Evolutionary conservation across 2,797 vertebrate genomes (phyloP).

Genomic region (Microctenopoma stevenorrisi): DNA sequence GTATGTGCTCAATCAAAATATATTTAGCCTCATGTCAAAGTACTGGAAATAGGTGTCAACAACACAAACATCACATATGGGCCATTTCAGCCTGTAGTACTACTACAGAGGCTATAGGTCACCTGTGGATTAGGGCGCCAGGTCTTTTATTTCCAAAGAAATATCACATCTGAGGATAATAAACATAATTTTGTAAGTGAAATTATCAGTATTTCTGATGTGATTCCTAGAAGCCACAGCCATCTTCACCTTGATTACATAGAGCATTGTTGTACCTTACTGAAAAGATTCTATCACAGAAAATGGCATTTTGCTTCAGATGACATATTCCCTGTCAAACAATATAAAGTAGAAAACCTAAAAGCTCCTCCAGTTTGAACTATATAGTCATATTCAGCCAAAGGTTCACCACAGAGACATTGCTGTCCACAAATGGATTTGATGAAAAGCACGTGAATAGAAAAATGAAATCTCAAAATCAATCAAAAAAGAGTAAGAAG

Average conservation of each 20-base stretch:
- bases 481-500: conserved; percentile 51
- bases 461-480: conserved; percentile 58
- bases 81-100: background rate
- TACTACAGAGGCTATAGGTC: background rate
- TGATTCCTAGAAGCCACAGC: conserved; percentile 4
- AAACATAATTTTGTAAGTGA: conserved; percentile 1
- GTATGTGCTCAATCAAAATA: too few species aligned
- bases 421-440: conserved; percentile 45
- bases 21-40: too few species aligned
- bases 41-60: too few species aligned
- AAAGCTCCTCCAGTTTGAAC: conserved; percentile 29
- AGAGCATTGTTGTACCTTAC: background rate
- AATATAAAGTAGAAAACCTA: conserved; percentile 13
- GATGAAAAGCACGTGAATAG: conserved; percentile 48
- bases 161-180: background rate
- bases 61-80: too few species aligned
- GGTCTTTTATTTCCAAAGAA: conserved; percentile 15
- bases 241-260: background rate
- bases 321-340: conserved; percentile 34
- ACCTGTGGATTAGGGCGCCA: conserved; percentile 3
- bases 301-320: conserved; percentile 17
- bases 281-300: conserved; percentile 9
- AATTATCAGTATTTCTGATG: conserved; percentile 16
- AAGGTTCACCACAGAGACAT: conserved; percentile 25
- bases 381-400: conserved; percentile 7